Conservation (phyloP, 2,113 vertebrate genomes). For the Megatriorchis doriae region DNA sequence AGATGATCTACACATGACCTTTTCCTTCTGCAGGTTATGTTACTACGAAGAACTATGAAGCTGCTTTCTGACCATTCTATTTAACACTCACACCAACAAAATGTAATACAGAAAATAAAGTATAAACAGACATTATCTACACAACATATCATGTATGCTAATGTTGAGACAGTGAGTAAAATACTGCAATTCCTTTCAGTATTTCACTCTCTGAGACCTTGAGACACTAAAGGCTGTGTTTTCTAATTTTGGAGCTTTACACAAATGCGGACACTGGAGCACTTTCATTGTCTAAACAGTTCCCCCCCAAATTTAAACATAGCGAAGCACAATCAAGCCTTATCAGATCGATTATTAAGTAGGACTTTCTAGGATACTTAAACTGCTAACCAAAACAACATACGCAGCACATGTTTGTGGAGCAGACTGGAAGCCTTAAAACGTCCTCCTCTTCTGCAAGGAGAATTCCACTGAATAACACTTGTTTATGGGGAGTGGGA, state of each 20-base stretch:
- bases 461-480: background rate
- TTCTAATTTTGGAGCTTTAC: constrained; percentile 26
- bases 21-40: background rate
- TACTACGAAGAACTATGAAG: background rate
- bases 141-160: background rate
- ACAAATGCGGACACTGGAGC: background rate
- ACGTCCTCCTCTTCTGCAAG: background rate
- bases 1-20: background rate
- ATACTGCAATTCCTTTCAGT: background rate
- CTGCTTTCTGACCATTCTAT: background rate
- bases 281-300: constrained; percentile 48
- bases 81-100: background rate
- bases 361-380: constrained; percentile 39
- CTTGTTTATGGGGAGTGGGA: background rate
- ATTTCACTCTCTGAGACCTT: background rate
- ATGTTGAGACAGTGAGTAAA: background rate
- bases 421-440: background rate
- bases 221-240: background rate
- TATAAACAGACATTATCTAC: background rate
- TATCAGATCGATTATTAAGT: constrained; percentile 46
- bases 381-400: constrained; percentile 22
- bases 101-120: background rate
- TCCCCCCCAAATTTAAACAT: constrained; percentile 37
- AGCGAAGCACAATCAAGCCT: constrained; percentile 40
- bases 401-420: background rate